Base-by-base conservation (phyloP, 2,888 invertebrate genomes). In the Drosophila trichaetosa region DNA sequence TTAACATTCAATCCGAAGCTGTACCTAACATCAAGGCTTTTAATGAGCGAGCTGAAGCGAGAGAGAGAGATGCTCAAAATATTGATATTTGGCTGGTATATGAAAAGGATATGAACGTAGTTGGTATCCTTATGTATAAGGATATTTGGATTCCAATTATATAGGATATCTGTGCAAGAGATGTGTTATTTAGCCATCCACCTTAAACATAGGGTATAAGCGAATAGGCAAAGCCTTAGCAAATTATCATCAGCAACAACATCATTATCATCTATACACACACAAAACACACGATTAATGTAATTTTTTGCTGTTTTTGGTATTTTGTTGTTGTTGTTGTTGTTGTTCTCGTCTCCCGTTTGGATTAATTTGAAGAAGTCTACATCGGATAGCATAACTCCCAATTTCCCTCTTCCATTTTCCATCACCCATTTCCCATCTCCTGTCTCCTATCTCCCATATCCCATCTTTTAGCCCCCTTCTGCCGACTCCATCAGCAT, bases 361-460 rank as follows among this genome's bases (percentile, higher is more conserved):
- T 76, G 90, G 90, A 90, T 87, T 87, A 87, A 87, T 87, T 87
- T 87, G 90, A 86, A 88, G 75, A 82, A 80, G 73, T 80, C 77
- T 82, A 29, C 27, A 24, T 46, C 8, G 46, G 46, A 24, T 46
- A 46, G 24, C 24, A 46, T 16, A 46, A 16, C 46, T 46, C 16
- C 46, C 46, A 24, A 24, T 46, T 46, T 46, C 46, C 24, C 46
- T 29, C 51, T 29, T 18, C 29, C 29, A 18, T 49, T 29, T 29
- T 18, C 33, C 49, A 51, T n/a, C 56, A 42, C 6, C 21, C 21
- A 21, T 42, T 42, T 42, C 13, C 31, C 56, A 51, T 16, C 57
- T n/a, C 27, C 36, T 27, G 29, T 11, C 49, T 38, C 24, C 49
- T 31, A 27, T 21, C 40, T 51, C 7, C 42, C 18, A 46, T 10